Base-by-base conservation (phyloP, 1,140 invertebrate genomes). In the Manduca sexta region DNA sequence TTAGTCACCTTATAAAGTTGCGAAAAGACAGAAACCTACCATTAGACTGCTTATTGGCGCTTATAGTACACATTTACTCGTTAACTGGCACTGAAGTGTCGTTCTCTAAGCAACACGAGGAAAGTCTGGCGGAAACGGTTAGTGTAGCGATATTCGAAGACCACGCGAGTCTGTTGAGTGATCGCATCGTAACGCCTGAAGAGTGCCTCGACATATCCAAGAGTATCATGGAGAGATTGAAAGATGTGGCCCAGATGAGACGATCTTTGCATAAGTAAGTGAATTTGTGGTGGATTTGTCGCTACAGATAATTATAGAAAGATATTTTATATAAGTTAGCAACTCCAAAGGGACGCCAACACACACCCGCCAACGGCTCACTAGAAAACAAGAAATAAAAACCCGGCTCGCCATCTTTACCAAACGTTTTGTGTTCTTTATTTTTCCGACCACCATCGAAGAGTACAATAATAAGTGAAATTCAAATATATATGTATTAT, bases 31-130 rank as follows among this genome's bases (percentile, higher is more conserved):
- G 87, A 45, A 86, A 87, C 35, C 60, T 92, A 0, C 73, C 87
- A 0, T 74, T 91, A 41, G 90, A 91, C 50, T 89, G 89, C 64
- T 74, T 92, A 2, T 65, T 92, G 3, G 84, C 87, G 3, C 67
- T 92, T 8, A 65, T 92, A 5, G 85, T 91, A 13, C 85, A 90
- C 62, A 71, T 91, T n/a, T 92, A 90, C 58, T 89, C 91, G 1
- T 64, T 92, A 1, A 86, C 83, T 49, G 91, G 90, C 2, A 88
- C 82, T 1, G 88, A 90, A 52, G 86, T 90, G 14, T 70, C 77
- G 3, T 90, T 91, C 64, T 77, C 87, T 7, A 55, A 72, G 6
- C 73, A 86, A 18, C 88, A 90, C 64, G 89, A 90, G 68, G 84
- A 87, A n/a, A 86, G 74, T 13, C 60, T 91, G 0, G 70, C 76